phyloP scores from a whole-genome alignment of 2,888 invertebrate genomes.

The Taphrorychus bicolor region DNA sequence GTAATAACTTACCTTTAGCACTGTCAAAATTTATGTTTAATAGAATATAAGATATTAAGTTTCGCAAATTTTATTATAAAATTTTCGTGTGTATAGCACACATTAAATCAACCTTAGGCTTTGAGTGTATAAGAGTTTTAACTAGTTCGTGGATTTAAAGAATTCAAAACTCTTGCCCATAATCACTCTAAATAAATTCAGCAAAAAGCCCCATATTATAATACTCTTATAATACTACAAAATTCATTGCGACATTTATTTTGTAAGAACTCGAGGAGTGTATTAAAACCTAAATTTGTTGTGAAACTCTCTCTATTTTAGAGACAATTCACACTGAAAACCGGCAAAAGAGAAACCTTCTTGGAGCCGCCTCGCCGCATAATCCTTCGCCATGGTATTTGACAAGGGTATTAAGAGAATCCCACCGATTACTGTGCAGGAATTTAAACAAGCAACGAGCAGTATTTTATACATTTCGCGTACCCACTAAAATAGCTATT shows the following conservation, averaged over 20 bases:
- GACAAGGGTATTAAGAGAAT: constrained; percentile 22
- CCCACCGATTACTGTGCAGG: constrained; percentile 13
- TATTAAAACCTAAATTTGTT: neutral
- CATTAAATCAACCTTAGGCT: no score
- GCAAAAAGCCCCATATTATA: no score
- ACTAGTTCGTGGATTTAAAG: no score
- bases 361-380: neutral
- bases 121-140: no score
- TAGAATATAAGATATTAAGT: no score
- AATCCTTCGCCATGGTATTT: constrained; percentile 9
- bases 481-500: constrained; percentile 20
- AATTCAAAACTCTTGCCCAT: no score
- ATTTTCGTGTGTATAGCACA: no score
- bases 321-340: neutral
- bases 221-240: neutral
- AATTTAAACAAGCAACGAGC: constrained; percentile 15
- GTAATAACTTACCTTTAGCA: no score
- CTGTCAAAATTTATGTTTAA: no score
- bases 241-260: neutral
- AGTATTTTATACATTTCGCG: constrained; percentile 21
- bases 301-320: neutral
- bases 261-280: neutral
- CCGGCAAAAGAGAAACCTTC: neutral
- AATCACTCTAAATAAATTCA: no score
- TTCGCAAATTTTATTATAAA: no score